A percentile compares a stretch with the other conserved stretches of the same genome.
These are phyloP conservation scores for Lamellibrachia columna DNA, from an alignment of 2,888 invertebrate genomes.

Conservation along the genomic window DNA sequence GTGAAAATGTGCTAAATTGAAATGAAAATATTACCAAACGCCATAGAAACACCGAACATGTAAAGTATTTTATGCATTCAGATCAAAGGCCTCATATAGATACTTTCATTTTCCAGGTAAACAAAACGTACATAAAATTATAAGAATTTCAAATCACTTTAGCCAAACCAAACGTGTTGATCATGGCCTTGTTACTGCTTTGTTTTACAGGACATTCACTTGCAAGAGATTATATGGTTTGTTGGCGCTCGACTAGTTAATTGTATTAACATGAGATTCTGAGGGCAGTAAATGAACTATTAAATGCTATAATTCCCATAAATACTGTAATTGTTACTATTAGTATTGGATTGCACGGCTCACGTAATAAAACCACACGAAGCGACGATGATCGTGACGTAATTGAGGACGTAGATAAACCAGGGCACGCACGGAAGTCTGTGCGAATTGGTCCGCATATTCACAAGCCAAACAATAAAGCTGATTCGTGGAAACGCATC, in stretches of 20 bases:
- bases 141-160: not conserved
- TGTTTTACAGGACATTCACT: not conserved
- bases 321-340: not conserved
- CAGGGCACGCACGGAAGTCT: not conserved
- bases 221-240: not conserved
- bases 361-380: not conserved
- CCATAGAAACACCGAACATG: no score
- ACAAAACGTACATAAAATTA: no score
- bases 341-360: not conserved
- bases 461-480: not conserved
- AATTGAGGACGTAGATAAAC: not conserved
- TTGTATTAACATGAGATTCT: not conserved
- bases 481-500: constrained; percentile 11
- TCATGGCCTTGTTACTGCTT: not conserved
- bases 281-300: not conserved
- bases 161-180: not conserved
- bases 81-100: no score
- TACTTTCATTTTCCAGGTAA: no score
- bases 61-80: no score
- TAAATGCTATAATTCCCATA: not conserved
- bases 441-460: not conserved
- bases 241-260: not conserved
- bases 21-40: no score
- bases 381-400: not conserved
- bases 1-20: no score